Base-by-base conservation (phyloP, 2,888 invertebrate species). In the Xestia xanthographa region DNA sequence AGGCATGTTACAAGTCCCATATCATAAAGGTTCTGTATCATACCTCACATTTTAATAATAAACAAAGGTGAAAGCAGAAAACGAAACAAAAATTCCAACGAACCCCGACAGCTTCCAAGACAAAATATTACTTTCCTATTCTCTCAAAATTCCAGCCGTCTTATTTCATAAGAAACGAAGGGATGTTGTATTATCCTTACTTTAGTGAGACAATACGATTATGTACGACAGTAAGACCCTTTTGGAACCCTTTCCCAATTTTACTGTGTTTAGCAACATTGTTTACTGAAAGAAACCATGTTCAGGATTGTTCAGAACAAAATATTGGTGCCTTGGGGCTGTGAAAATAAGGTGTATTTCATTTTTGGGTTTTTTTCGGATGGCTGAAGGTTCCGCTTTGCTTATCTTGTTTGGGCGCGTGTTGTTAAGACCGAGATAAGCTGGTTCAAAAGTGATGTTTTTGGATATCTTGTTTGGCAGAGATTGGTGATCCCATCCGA, bases 391-490 rank as follows among this genome's bases (percentile, higher is more conserved):
- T 66, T 83, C n/a, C 34, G 17, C 4, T 79, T 56, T 41, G 29
- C 63, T 79, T 82, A 79, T 81, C 74, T 66, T 53, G 50, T 43
- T 73, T 20, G n/a, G 38, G 62, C n/a, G 4, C 34, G 29, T 53
- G 43, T 48, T 68, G 26, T 45, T 43, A 70, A 63, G 67, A 48
- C 29, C 29, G 1, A 12, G 38, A 66, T 74, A 69, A 53, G 38
- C 70, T 43, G 11, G 38, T 29, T 63, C 17, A 17, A 62, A 3
- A n/a, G 14, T 38, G n/a, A 50, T 50, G 2, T 45, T 67, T 34
- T 67, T 29, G n/a, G 20, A 3, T 53, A 45, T 62, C 4, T 82
- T 86, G 26, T 78, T 92, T 90, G 0, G 12, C 17, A 8, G 8
- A 62, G 14, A 41, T 53, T 60, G 29, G 29, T 34, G 14, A 53